phyloP scores from a whole-genome alignment of 1,140 invertebrate species.

The Diabrotica virgifera region DNA sequence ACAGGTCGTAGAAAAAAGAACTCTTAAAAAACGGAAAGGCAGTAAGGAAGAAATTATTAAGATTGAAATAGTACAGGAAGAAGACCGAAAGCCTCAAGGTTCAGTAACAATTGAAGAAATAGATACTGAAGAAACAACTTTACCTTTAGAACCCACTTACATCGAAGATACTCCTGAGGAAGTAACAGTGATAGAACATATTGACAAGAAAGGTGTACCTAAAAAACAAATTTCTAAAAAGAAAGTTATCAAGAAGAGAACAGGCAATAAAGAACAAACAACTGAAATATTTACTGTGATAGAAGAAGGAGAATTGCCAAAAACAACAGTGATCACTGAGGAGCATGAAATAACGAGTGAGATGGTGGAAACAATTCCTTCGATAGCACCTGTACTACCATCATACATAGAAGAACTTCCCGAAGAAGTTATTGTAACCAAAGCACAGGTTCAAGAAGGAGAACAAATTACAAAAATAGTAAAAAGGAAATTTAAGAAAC shows the following conservation, averaged over 20 bases:
- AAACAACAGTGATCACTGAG: constrained; percentile 41
- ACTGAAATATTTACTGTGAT: constrained; percentile 44
- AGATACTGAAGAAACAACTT: constrained; percentile 40
- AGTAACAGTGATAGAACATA: constrained; percentile 41
- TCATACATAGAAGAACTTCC: constrained; percentile 42
- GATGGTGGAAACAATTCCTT: constrained; percentile 41
- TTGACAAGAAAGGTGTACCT: constrained; percentile 41
- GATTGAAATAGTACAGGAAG: constrained; percentile 51
- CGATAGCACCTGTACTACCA: constrained; percentile 31
- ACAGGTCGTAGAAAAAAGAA: constrained; percentile 44
- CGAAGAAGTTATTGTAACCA: constrained; percentile 43
- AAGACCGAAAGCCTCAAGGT: constrained; percentile 46
- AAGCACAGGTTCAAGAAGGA: constrained; percentile 36
- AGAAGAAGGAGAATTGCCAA: constrained; percentile 46
- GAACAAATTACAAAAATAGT: constrained; percentile 44
- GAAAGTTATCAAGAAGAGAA: constrained; percentile 40
- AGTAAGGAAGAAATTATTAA: constrained; percentile 48
- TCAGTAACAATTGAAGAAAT: constrained; percentile 46
- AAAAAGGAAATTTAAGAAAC: constrained; percentile 47
- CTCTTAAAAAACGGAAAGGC: constrained; percentile 41
- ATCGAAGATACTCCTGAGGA: constrained; percentile 44
- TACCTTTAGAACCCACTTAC: constrained; percentile 21
- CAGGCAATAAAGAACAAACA: constrained; percentile 43
- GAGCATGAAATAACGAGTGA: constrained; percentile 41
- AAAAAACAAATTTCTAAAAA: constrained; percentile 46